Evolutionary conservation across 2,888 invertebrate species (phyloP).

Genomic region (Plagiodera versicolora): DNA sequence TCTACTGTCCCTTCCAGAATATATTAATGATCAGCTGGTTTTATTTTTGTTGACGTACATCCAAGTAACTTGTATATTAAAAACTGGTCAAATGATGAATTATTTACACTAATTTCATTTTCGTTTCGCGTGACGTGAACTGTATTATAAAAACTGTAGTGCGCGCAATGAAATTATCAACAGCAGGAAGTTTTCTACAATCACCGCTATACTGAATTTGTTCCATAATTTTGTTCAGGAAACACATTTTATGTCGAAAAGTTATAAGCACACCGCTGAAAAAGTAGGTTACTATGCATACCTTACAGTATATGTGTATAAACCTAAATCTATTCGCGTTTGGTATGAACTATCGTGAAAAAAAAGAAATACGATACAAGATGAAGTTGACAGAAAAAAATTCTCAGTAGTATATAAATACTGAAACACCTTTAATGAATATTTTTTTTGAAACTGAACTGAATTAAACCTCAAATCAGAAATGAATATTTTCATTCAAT

Average conservation of each 20-base stretch:
- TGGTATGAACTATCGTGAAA: not conserved
- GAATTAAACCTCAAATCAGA: too few relatives aligned
- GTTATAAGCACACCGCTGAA: slow-evolving; percentile 29
- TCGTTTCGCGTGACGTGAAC: not conserved
- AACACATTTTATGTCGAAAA: slow-evolving; percentile 26
- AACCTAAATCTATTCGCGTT: not conserved
- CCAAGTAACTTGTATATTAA: too few relatives aligned
- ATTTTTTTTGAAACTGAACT: too few relatives aligned
- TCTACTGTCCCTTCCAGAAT: not conserved
- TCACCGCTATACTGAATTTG: slow-evolving; percentile 13
- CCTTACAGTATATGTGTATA: slow-evolving; percentile 15
- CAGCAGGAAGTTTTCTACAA: not conserved
- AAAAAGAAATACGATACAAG: too few relatives aligned
- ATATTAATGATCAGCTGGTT: not conserved
- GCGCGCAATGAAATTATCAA: not conserved
- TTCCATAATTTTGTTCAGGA: not conserved
- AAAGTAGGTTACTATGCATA: slow-evolving; percentile 26
- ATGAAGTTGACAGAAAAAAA: too few relatives aligned
- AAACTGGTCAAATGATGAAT: not conserved
- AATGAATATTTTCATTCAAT: too few relatives aligned
- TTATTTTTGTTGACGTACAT: too few relatives aligned
- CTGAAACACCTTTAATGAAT: too few relatives aligned
- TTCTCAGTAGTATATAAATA: too few relatives aligned
- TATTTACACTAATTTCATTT: not conserved
- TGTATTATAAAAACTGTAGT: too few relatives aligned